Evolutionary conservation across 2,797 vertebrate species (phyloP).

Genomic region (Micrastur ruficollis): DNA sequence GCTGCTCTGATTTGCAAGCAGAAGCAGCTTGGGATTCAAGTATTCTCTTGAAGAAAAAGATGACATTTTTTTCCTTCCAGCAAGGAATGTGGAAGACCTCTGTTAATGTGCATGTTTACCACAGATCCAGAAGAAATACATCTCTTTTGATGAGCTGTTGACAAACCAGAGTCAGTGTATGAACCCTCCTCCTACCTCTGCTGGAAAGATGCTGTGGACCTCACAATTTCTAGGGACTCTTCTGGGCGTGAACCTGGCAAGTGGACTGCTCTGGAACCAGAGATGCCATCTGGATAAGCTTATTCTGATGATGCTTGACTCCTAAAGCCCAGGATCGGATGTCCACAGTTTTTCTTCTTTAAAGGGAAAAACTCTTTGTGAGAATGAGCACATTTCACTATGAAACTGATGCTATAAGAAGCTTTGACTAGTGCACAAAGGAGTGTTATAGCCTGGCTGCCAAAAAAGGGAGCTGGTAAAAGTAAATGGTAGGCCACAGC

Average conservation of each 20-base stretch:
- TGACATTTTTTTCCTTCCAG: not conserved
- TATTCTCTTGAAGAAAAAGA: constrained; percentile 1
- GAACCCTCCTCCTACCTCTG: not conserved
- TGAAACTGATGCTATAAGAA: not conserved
- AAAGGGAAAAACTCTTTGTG: not conserved
- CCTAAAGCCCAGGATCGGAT: not conserved
- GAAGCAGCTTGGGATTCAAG: not conserved
- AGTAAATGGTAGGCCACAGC: not conserved
- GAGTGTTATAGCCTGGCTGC: not conserved
- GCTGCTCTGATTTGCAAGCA: not conserved
- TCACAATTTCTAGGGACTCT: not conserved
- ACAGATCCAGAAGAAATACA: not conserved
- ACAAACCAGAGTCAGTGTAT: not conserved
- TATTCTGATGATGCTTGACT: not conserved
- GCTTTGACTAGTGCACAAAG: not conserved
- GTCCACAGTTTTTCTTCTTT: not conserved
- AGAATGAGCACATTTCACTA: not conserved
- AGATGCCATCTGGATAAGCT: not conserved
- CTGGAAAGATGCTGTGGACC: not conserved
- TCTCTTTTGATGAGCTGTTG: not conserved
- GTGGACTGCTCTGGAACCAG: not conserved
- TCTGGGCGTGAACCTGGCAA: not conserved
- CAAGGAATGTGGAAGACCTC: not conserved
- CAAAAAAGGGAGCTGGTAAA: not conserved
- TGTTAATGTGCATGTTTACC: not conserved